A percentile compares a stretch with the other conserved stretches of the same genome.
phyloP scores from a whole-genome alignment of 2,113 vertebrate species.

The Chelonoidis abingdonii region DNA sequence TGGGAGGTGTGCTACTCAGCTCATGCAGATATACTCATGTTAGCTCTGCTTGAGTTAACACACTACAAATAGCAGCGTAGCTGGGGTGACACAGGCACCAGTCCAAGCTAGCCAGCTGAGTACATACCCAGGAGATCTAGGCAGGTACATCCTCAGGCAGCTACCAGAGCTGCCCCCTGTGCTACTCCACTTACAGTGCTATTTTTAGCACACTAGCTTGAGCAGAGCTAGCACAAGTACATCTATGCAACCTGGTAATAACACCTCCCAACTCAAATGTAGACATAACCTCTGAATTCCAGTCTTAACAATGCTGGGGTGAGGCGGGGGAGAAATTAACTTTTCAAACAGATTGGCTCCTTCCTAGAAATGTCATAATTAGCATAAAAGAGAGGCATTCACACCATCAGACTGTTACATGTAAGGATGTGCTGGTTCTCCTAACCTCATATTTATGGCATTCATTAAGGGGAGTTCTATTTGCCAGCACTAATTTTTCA shows the following conservation, averaged over 20 bases:
- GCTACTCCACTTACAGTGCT: background rate
- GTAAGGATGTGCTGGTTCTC: constrained; percentile 11
- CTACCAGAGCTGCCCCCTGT: background rate
- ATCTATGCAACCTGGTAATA: background rate
- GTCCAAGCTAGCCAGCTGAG: background rate
- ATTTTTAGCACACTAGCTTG: background rate
- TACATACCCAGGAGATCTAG: background rate
- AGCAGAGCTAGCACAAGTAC: background rate
- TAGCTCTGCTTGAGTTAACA: background rate
- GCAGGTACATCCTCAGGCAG: background rate
- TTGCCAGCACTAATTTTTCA: constrained; percentile 37
- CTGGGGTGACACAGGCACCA: background rate
- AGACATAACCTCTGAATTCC: background rate
- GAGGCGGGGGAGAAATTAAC: background rate
- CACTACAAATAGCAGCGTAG: background rate
- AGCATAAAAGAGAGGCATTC: background rate
- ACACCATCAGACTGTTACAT: background rate
- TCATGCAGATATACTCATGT: background rate
- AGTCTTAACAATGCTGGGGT: background rate
- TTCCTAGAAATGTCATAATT: background rate
- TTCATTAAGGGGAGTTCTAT: background rate
- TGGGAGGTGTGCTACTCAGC: background rate
- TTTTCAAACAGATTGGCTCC: background rate
- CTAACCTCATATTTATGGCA: background rate
- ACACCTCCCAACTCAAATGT: background rate